phyloP scores from a whole-genome alignment of 2,888 invertebrate genomes.

The Heliconius hortense region DNA sequence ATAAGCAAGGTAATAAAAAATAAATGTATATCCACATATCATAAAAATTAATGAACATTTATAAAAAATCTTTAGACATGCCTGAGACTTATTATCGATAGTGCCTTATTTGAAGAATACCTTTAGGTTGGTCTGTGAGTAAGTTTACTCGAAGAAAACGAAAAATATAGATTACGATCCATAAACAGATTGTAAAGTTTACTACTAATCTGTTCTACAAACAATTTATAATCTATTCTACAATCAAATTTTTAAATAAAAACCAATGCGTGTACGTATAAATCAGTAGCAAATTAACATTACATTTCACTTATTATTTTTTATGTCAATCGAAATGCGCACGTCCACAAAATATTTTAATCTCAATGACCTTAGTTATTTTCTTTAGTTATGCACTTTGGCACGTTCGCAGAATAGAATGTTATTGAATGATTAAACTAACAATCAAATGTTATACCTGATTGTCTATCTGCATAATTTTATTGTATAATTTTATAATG shows the following conservation, averaged over 20 bases:
- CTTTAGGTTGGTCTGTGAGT: neutral
- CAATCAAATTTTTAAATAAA: neutral
- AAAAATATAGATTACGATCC: neutral
- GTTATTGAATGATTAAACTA: conserved; percentile 26
- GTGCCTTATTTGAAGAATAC: neutral
- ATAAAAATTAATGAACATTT: no score
- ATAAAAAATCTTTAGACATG: neutral
- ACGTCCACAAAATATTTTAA: conserved; percentile 20
- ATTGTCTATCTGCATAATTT: conserved; percentile 8
- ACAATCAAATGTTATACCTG: conserved; percentile 20
- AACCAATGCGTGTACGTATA: neutral
- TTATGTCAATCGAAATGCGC: neutral
- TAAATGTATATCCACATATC: no score
- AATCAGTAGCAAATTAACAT: neutral
- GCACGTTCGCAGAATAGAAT: conserved; percentile 20
- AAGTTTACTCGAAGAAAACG: neutral
- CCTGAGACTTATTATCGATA: neutral
- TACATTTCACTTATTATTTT: neutral
- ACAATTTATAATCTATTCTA: neutral
- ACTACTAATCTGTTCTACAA: neutral
- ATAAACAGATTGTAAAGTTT: neutral
- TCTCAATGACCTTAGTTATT: conserved; percentile 13
- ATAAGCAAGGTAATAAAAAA: no score
- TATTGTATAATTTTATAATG: neutral
- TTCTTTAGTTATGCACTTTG: conserved; percentile 18